Conservation (phyloP, 2,888 invertebrate genomes). For the Callyntrura guangdongensis region DNA sequence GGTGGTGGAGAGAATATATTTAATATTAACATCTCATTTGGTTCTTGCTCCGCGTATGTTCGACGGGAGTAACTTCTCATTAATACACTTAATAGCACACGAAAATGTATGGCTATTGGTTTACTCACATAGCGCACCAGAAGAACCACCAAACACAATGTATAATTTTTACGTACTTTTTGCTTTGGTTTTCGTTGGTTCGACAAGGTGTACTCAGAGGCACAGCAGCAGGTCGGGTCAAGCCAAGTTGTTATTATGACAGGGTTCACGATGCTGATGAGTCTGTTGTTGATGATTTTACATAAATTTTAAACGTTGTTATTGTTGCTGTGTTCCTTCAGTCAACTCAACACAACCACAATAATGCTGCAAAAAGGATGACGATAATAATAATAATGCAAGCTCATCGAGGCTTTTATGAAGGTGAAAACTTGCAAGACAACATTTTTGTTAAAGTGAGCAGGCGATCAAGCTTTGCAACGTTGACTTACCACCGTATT, state of each 20-base stretch:
- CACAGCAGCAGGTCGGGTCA: conserved; percentile 75
- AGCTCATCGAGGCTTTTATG: conserved; percentile 42
- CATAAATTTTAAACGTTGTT: conserved; percentile 54
- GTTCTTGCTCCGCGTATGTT: conserved; percentile 5
- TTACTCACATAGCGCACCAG: conserved; percentile 52
- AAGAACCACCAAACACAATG: not conserved
- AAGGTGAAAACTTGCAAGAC: conserved; percentile 76
- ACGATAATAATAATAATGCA: not conserved
- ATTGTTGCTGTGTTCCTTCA: not conserved
- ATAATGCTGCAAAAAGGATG: not conserved
- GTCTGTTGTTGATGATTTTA: conserved; percentile 58
- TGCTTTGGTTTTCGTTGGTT: conserved; percentile 38
- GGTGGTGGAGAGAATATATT: not conserved
- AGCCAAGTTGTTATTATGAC: conserved; percentile 72
- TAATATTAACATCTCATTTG: conserved; percentile 51
- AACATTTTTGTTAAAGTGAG: conserved; percentile 61
- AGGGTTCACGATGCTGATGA: conserved; percentile 64
- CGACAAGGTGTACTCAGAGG: conserved; percentile 51
- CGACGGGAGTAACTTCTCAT: conserved; percentile 52
- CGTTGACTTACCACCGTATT: conserved; percentile 42
- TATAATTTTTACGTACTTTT: conserved; percentile 65
- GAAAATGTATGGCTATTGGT: conserved; percentile 53
- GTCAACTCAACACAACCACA: not conserved
- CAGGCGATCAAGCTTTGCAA: conserved; percentile 9
- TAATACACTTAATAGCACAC: conserved; percentile 63